These are phyloP conservation scores for Seriola dumerili DNA, from an alignment of 2,113 vertebrate species.

Conservation along the genomic window DNA sequence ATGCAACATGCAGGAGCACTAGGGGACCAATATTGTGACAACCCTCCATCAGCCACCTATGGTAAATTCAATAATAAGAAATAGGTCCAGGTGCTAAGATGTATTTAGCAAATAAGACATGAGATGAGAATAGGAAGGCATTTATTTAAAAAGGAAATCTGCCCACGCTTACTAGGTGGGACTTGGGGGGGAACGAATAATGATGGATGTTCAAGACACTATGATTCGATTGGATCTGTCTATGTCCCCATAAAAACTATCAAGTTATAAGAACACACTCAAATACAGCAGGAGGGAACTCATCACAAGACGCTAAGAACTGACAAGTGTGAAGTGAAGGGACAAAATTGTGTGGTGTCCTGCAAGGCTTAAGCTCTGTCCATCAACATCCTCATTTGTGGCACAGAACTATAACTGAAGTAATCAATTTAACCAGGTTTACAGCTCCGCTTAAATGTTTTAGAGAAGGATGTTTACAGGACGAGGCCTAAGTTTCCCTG, in stretches of 20 bases:
- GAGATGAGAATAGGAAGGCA: constrained; percentile 53
- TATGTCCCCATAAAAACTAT: constrained; percentile 9
- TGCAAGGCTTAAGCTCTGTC: constrained; percentile 32
- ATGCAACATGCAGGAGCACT: constrained; percentile 54
- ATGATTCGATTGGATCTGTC: constrained; percentile 12
- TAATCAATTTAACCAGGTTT: not conserved
- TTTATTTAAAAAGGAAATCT: constrained; percentile 50
- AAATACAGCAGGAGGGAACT: constrained; percentile 44
- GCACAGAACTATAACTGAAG: not conserved
- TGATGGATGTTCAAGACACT: constrained; percentile 33
- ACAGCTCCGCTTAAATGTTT: constrained; percentile 12
- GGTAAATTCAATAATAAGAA: constrained; percentile 45
- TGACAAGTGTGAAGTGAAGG: constrained; percentile 29
- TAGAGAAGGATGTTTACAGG: constrained; percentile 3
- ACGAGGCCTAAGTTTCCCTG: constrained; percentile 54
- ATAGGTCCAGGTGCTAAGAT: constrained; percentile 75
- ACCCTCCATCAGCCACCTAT: constrained; percentile 19
- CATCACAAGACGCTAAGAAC: constrained; percentile 45
- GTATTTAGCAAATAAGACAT: constrained; percentile 54
- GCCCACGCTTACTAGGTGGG: constrained; percentile 12
- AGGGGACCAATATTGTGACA: constrained; percentile 26
- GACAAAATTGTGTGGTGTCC: constrained; percentile 17
- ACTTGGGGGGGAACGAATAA: not conserved
- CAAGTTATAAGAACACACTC: constrained; percentile 25
- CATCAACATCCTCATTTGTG: constrained; percentile 31